Conservation (phyloP, 2,113 vertebrate species). For the Hippocampus guttulatus region DNA sequence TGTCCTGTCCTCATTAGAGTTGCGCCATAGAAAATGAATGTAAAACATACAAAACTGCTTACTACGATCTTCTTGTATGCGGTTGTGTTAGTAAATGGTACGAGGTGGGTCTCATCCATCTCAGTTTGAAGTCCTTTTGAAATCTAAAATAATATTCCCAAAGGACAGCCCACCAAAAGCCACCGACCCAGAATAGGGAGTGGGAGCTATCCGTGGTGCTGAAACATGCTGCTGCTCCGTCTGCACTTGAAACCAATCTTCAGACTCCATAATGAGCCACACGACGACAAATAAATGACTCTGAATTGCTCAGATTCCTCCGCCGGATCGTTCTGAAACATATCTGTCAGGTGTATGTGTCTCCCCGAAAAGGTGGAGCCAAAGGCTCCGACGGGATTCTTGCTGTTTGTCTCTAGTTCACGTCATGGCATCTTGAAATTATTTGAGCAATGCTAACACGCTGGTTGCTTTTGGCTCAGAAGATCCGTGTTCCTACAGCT, state of each 20-base stretch:
- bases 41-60: not conserved
- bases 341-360: constrained; percentile 6
- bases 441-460: too few relatives aligned
- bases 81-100: not conserved
- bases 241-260: not conserved
- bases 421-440: too few relatives aligned
- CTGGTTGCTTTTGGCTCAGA: too few relatives aligned
- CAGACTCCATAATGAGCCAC: constrained; percentile 2
- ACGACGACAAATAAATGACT: constrained; percentile 1
- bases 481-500: too few relatives aligned
- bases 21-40: not conserved
- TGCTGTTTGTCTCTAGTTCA: not conserved
- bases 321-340: not conserved
- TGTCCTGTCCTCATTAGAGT: not conserved
- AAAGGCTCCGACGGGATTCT: not conserved
- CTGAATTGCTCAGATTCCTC: not conserved
- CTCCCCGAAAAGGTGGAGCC: constrained; percentile 13
- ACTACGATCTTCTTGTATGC: not conserved
- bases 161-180: not conserved
- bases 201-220: constrained; percentile 14
- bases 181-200: not conserved
- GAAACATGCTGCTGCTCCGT: not conserved
- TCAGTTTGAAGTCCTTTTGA: not conserved
- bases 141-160: not conserved
- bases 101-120: not conserved